Evolutionary conservation across 2,797 vertebrate genomes (phyloP).

Genomic region (Petrocephalus sullivani): DNA sequence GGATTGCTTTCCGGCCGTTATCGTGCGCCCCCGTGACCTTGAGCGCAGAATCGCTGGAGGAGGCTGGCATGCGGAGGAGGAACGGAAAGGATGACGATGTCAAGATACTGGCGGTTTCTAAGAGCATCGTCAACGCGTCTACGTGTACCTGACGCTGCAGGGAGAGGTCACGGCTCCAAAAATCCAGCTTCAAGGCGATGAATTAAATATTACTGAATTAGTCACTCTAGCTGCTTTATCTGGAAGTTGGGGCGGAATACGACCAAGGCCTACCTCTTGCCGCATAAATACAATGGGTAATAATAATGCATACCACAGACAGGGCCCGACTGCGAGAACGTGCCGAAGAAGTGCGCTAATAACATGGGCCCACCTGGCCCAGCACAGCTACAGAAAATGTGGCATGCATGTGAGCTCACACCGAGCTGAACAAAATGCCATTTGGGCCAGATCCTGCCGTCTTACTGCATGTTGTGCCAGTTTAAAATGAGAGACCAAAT

Average conservation of each 20-base stretch:
- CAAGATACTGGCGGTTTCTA: neutral
- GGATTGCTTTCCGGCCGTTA: neutral
- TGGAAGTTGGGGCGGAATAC: neutral
- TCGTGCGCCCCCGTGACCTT: neutral
- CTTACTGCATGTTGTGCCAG: neutral
- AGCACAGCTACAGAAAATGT: neutral
- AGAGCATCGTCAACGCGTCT: neutral
- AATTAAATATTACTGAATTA: conserved; percentile 3
- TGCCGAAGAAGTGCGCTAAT: neutral
- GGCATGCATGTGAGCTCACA: neutral
- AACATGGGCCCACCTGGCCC: neutral
- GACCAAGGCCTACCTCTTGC: neutral
- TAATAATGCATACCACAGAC: neutral
- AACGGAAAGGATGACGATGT: neutral
- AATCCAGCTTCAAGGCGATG: neutral
- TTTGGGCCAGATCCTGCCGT: neutral
- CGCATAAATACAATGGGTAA: neutral
- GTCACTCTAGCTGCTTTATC: neutral
- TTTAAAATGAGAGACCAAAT: neutral
- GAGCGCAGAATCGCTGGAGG: neutral
- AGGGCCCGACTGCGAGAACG: neutral
- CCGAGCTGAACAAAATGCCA: neutral
- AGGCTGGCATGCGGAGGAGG: neutral
- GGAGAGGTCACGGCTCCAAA: neutral
- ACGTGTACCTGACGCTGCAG: neutral